Conservation (phyloP, 1,140 invertebrate species). For the Coenobita brevimanus region DNA sequence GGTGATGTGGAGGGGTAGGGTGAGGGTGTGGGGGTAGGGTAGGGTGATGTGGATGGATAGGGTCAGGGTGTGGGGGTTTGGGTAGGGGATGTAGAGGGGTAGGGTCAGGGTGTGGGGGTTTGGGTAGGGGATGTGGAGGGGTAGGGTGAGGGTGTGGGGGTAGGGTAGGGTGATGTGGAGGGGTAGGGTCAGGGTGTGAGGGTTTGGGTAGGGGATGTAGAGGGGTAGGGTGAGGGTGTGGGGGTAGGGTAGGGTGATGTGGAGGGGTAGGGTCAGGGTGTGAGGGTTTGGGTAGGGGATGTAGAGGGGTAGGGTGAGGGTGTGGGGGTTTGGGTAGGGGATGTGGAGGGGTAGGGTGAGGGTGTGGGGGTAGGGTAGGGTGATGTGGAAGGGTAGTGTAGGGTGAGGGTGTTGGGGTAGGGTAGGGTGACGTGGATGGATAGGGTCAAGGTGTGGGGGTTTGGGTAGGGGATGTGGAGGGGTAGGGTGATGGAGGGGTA, state of each 20-base stretch:
- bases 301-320: not conserved
- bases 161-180: no score
- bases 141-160: not conserved
- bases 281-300: not conserved
- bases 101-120: not conserved
- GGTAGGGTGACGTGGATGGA: not conserved
- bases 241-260: not conserved
- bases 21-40: not conserved
- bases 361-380: not conserved
- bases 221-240: not conserved
- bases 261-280: not conserved
- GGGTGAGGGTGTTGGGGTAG: not conserved
- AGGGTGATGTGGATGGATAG: not conserved
- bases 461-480: not conserved
- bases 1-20: not conserved
- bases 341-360: no score
- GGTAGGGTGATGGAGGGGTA: not conserved
- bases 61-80: not conserved
- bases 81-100: not conserved
- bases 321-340: not conserved
- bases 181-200: no score
- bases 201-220: no score
- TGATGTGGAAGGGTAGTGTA: not conserved
- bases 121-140: not conserved
- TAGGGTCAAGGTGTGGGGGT: no score